Evolutionary conservation across 2,888 invertebrate genomes (phyloP), one percentile per base, ranked within the genome.

Genomic region (Ormyrus pomaceus): DNA sequence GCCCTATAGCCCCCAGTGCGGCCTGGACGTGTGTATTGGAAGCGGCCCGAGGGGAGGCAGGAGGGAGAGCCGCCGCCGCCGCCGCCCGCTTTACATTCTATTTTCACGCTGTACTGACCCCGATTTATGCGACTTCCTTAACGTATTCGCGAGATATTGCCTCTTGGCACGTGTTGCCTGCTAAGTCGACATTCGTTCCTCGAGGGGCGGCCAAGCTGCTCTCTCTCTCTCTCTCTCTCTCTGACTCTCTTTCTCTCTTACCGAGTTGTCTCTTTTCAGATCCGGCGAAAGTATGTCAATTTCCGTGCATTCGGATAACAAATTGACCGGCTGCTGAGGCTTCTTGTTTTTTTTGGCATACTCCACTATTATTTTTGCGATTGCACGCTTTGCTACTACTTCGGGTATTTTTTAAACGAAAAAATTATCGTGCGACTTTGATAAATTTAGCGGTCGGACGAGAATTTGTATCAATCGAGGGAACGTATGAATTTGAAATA

Each of bases 101-200:
- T 90, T 89, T 90, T 90, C 89, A 89, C 90, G 89, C 88, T 89
- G 87, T 88, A 88, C 87, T 89, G 89, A 89, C 87, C 87, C 86
- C 87, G 86, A 88, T 87, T 86, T 75, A 89, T 87, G 87, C 87
- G 86, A 88, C 88, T 88, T 86, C 85, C 85, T 87, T 84, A 85
- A 84, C 87, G 84, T 88, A 87, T 87, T 87, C 86, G 84, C 84
- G 84, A 86, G 87, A 86, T 88, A 88, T 88, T 88, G 87, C 85
- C 85, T 86, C 79, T 84, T 84, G 86, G 86, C 87, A 87, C 87
- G 87, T 87, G 85, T 83, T 83, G 77, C 64, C 73, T 71, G 70
- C 65, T 69, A 80, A 80, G 79, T 86, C 84, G 84, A 86, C 85
- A 86, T 87, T 87, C 85, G 82, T 84, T 83, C 82, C 82, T n/a